A percentile compares a stretch with the other conserved stretches of the same genome.
Conservation (phyloP, 2,888 invertebrate genomes). For the Sipha maydis region DNA sequence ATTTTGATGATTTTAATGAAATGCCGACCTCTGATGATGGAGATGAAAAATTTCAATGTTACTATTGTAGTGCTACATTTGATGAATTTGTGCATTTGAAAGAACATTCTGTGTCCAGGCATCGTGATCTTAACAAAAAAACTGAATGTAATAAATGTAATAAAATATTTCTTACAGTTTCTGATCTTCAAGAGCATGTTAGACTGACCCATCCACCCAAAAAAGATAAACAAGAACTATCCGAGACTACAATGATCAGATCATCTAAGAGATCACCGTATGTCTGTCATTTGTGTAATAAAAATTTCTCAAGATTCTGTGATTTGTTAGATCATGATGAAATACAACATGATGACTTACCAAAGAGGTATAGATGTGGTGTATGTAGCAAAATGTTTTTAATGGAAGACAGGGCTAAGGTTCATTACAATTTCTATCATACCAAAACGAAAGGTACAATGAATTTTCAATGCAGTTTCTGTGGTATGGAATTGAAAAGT, state of each 20-base stretch:
- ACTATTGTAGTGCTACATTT: slow-evolving; percentile 56
- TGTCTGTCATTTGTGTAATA: slow-evolving; percentile 62
- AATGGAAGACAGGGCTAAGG: slow-evolving; percentile 60
- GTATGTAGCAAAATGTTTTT: slow-evolving; percentile 64
- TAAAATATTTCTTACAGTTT: slow-evolving; percentile 48
- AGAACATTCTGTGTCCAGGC: slow-evolving; percentile 55
- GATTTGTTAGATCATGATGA: slow-evolving; percentile 63
- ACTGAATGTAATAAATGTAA: slow-evolving; percentile 58
- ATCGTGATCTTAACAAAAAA: slow-evolving; percentile 57
- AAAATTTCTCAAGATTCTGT: slow-evolving; percentile 63
- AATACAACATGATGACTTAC: slow-evolving; percentile 63
- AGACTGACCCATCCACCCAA: slow-evolving; percentile 6
- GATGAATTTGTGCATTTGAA: slow-evolving; percentile 54
- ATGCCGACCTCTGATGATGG: neutral
- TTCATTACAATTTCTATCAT: slow-evolving; percentile 63
- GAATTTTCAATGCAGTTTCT: slow-evolving; percentile 53
- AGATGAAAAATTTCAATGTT: slow-evolving; percentile 58
- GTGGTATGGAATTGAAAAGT: slow-evolving; percentile 53
- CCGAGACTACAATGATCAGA: neutral
- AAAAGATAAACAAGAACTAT: slow-evolving; percentile 4
- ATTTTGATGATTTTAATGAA: slow-evolving; percentile 30
- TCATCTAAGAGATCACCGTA: slow-evolving; percentile 44
- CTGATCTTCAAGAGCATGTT: slow-evolving; percentile 45
- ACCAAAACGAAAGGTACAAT: slow-evolving; percentile 61
- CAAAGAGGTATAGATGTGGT: slow-evolving; percentile 62